These are phyloP conservation scores for Aphrophora alni DNA, from an alignment of 2,888 invertebrate species.

Conservation along the genomic window DNA sequence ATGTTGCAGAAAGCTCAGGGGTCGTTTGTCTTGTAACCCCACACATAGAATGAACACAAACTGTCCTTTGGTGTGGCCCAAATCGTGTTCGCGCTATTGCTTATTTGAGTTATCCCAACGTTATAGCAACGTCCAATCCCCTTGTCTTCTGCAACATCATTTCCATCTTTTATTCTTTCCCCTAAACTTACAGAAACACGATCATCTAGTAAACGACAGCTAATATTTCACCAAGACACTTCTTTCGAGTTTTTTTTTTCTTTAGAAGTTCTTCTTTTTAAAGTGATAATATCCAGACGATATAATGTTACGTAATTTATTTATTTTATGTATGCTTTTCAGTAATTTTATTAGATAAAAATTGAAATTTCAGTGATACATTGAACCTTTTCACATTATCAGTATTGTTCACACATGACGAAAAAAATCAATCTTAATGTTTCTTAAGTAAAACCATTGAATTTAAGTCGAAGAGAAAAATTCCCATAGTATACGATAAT, in stretches of 20 bases:
- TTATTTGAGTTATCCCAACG: not conserved
- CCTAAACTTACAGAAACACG: not conserved
- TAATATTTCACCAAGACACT: not conserved
- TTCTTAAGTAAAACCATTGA: too few species aligned
- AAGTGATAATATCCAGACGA: too few species aligned
- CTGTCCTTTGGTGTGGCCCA: not conserved
- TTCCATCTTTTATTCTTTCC: not conserved
- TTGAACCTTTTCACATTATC: too few species aligned
- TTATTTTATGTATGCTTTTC: too few species aligned
- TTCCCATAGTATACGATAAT: too few species aligned
- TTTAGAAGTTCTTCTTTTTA: too few species aligned
- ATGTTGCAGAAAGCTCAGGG: not conserved
- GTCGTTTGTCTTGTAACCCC: not conserved
- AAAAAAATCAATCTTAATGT: too few species aligned
- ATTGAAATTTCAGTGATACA: too few species aligned
- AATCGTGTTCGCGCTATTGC: not conserved
- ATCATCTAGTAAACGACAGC: not conserved
- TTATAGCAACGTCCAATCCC: not conserved
- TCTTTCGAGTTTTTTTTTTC: not conserved
- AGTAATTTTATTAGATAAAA: too few species aligned
- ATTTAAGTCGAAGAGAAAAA: too few species aligned
- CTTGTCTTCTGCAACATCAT: not conserved
- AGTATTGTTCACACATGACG: too few species aligned
- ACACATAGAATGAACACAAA: not conserved
- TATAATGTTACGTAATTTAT: too few species aligned